Conservation (phyloP, 1,140 invertebrate species). For the Drosophila pseudoananassae region DNA sequence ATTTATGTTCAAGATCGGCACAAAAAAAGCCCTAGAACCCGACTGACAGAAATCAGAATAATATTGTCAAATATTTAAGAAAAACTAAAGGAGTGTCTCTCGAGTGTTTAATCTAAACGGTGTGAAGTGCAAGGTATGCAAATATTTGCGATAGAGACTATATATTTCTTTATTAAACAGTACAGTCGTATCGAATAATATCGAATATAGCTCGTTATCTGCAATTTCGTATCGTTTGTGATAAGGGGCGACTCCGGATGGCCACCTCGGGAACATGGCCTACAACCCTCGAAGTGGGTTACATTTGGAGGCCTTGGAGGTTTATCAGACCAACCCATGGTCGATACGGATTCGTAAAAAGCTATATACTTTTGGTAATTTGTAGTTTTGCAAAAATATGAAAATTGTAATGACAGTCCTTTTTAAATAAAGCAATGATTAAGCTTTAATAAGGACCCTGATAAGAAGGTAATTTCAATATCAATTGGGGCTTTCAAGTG, state of each 20-base stretch:
- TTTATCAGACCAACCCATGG: constrained; percentile 19
- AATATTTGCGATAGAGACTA: constrained; percentile 42
- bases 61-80: not conserved
- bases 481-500: constrained; percentile 29
- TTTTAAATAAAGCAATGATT: not conserved
- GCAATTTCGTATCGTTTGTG: constrained; percentile 21
- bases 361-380: not conserved
- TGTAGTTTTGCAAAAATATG: not conserved
- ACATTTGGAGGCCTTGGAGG: constrained; percentile 10
- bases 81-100: constrained; percentile 11
- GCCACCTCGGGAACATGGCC: constrained; percentile 17
- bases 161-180: constrained; percentile 25
- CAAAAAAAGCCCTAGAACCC: not conserved
- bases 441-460: not conserved
- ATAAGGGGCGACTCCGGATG: constrained; percentile 34
- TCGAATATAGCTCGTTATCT: constrained; percentile 20
- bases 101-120: constrained; percentile 3
- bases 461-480: constrained; percentile 33
- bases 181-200: constrained; percentile 20
- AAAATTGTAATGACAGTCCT: not conserved
- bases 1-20: not conserved
- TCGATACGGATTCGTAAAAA: not conserved
- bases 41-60: not conserved
- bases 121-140: constrained; percentile 42
- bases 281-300: constrained; percentile 10